Evolutionary conservation across 2,888 invertebrate species (phyloP).

Genomic region (Noctua janthe): DNA sequence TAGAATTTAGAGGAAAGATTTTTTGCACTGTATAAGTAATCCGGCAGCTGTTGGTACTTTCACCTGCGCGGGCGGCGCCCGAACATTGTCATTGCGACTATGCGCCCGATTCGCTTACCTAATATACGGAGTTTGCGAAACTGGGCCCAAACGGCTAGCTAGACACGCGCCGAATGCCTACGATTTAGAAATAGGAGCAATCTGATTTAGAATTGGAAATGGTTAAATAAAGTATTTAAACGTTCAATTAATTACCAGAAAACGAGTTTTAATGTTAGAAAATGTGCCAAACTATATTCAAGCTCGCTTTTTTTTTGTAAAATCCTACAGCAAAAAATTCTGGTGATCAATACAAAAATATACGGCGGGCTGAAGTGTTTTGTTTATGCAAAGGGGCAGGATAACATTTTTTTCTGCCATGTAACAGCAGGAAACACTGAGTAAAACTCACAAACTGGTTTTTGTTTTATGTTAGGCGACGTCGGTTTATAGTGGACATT

Average conservation of each 20-base stretch:
- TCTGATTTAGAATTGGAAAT: conserved; percentile 57
- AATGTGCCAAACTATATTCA: conserved; percentile 4
- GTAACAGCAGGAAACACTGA: conserved; percentile 41
- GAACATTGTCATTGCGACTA: conserved; percentile 84
- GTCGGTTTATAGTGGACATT: conserved; percentile 10
- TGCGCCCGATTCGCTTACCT: conserved; percentile 85
- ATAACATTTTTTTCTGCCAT: conserved; percentile 33
- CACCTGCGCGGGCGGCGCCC: conserved; percentile 78
- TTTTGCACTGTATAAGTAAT: conserved; percentile 72
- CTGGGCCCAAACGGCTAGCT: conserved; percentile 75
- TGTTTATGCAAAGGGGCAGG: conserved; percentile 46
- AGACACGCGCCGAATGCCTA: conserved; percentile 76
- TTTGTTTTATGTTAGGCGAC: conserved; percentile 11
- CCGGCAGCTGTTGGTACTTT: conserved; percentile 81
- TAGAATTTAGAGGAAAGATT: conserved; percentile 47
- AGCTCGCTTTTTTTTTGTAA: not conserved
- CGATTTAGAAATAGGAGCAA: conserved; percentile 73
- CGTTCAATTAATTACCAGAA: conserved; percentile 17
- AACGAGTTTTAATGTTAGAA: conserved; percentile 19
- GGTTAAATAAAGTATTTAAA: conserved; percentile 9
- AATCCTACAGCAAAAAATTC: conserved; percentile 16
- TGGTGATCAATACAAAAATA: conserved; percentile 27
- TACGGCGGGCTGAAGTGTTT: conserved; percentile 27
- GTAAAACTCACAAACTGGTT: conserved; percentile 42
- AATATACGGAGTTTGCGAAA: conserved; percentile 85